Evolutionary conservation across 2,113 vertebrate species (phyloP).

Genomic region (Microcebus jonahi): DNA sequence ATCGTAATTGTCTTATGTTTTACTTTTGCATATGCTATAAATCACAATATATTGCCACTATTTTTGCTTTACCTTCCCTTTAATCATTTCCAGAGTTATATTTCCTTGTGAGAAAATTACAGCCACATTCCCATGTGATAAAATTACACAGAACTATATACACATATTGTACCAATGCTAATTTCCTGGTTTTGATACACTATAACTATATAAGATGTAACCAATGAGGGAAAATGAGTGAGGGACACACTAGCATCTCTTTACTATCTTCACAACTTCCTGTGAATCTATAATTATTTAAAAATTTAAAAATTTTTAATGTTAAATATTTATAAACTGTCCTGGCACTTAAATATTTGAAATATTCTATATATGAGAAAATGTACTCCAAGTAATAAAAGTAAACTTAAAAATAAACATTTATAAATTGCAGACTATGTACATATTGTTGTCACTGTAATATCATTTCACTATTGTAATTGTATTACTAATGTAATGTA

Average conservation of each 20-base stretch:
- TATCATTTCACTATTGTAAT: not conserved
- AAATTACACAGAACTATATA: not conserved
- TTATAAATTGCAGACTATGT: not conserved
- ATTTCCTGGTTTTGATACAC: not conserved
- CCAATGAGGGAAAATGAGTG: not conserved
- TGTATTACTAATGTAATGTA: not conserved
- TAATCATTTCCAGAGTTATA: not conserved
- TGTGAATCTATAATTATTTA: not conserved
- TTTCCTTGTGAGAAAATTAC: not conserved
- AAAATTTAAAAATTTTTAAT: not conserved
- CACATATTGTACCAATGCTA: not conserved
- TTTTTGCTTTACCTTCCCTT: conserved; percentile 24
- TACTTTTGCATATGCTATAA: not conserved
- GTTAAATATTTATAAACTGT: not conserved
- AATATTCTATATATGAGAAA: conserved; percentile 4
- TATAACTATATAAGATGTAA: not conserved
- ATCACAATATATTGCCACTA: not conserved
- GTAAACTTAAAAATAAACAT: not conserved
- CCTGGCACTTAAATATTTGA: not conserved
- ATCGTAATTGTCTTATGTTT: not conserved
- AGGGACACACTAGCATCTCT: not conserved
- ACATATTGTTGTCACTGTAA: not conserved
- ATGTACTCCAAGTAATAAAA: not conserved
- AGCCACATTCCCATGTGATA: not conserved
- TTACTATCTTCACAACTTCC: not conserved